Base-by-base conservation (phyloP, 2,113 vertebrate species). In the Nothoprocta perdicaria region DNA sequence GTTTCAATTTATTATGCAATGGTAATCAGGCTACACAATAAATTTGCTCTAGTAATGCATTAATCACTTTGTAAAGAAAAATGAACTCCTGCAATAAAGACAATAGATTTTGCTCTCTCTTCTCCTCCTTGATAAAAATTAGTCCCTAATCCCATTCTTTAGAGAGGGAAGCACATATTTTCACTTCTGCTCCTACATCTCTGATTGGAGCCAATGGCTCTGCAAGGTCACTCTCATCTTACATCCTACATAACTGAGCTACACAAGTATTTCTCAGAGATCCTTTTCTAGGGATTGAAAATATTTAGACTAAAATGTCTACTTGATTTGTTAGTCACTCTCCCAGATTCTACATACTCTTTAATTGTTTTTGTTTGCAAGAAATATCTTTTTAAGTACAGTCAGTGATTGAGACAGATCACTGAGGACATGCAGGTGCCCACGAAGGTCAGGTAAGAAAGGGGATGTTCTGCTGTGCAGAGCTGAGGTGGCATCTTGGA, bases 21-120 rank as follows among this genome's bases (percentile, higher is more conserved):
- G 97, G 93, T 97, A 97, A 98, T 97, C 97, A 97, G 96, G 93
- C 95, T 97, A 95, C 96, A 97, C 97, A 97, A 97, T 98, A 98
- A 97, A 97, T 97, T 97, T 33, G 4, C 95, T 95, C 88, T 94
- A 97, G 96, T 97, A 98, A 97, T 97, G 95, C 97, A 97, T 97
- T 97, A 97, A 98, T 98, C 97, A 97, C 97, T 93, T 90, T 76
- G 10, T 92, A 96, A 97, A 96, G 96, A 96, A 95, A 97, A 98
- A 98, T 96, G 88, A 97, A 97, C 95, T 94, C 93, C 93, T 94
- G 81, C 92, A 95, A 96, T 94, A 93, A 96, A 97, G 95, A 97
- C 97, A 97, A 96, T 97, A 96, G 93, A 95, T 96, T 96, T 97
- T 94, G 76, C 16, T 82, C 72, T 80, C 81, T 77, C 83, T 45